phyloP scores from a whole-genome alignment of 2,797 vertebrate genomes.

The Poeciliopsis infans region DNA sequence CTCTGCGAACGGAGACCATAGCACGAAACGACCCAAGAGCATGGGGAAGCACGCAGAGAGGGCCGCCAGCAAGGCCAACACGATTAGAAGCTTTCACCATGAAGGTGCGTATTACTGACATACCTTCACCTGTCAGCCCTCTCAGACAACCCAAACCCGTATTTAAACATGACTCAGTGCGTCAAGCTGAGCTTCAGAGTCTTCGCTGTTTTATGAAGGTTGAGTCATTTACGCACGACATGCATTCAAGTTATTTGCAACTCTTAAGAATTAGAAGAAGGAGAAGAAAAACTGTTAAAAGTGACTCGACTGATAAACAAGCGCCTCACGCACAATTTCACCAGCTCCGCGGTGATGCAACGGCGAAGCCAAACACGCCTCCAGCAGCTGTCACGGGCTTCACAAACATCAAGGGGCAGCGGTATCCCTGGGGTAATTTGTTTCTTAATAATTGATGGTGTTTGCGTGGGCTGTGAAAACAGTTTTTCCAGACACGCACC shows the following conservation, averaged over 20 bases:
- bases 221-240: constrained; percentile 75
- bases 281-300: constrained; percentile 21
- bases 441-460: constrained; percentile 84
- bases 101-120: constrained; percentile 90
- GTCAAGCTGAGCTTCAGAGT: constrained; percentile 66
- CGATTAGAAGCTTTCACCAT: constrained; percentile 97
- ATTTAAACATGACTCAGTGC: constrained; percentile 79
- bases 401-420: constrained; percentile 64
- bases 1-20: constrained; percentile 86
- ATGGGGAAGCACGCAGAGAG: constrained; percentile 88
- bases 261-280: constrained; percentile 26
- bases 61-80: constrained; percentile 94
- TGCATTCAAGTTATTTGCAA: constrained; percentile 50
- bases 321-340: constrained; percentile 32
- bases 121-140: constrained; percentile 75
- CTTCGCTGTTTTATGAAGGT: constrained; percentile 63
- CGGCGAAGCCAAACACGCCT: constrained; percentile 59
- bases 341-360: constrained; percentile 59
- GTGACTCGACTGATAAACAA: constrained; percentile 35
- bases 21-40: constrained; percentile 80
- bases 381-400: constrained; percentile 67
- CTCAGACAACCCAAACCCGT: constrained; percentile 75
- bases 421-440: constrained; percentile 76
- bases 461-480: constrained; percentile 80
- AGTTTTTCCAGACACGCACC: constrained; percentile 82